Evolutionary conservation across 1,140 invertebrate genomes (phyloP), one percentile per base, ranked within the genome.

Genomic region (Stenopsyche tienmushanensis): DNA sequence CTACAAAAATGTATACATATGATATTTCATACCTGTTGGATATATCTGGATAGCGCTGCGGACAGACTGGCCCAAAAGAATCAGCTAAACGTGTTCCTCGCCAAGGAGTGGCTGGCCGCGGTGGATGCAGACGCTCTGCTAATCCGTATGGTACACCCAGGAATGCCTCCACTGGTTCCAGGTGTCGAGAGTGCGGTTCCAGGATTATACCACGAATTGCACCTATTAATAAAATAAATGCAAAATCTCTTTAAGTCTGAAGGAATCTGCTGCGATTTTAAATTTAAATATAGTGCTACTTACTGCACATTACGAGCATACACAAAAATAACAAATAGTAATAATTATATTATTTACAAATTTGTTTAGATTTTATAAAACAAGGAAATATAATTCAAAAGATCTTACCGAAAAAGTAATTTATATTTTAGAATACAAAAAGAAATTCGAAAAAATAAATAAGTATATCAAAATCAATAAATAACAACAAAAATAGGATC

Each of bases 141-240:
- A 87, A 84, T 13, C 90, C 88, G 81, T 94, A 96, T 2, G 91
- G 92, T 49, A 96, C 88, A 62, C 84, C 92, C 67, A 83, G 87
- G 77, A 88, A 93, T 79, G 88, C 86, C 74, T 90, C 91, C 41
- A 94, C 91, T 0, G 90, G 88, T 71, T 90, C 90, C 71, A 94
- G 78, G 72, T 88, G 85, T 67, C 85, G 83, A 52, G 87, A 89
- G 71, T 88, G 88, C 53, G 90, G 83, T 73, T 91, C 89, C 76
- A 91, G 81, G 60, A 88, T 86, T 42, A 88, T 80, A 26, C 88
- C 89, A 64, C 87, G 80, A 57, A 90, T 86, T 17, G 84, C 83
- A 42, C 89, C 89, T 74, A 83, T 77, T 13, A 41, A 49, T 3
- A 23, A 21, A 34, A 49, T 7, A 7, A 13, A 34, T 34, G 13